Percentiles rank a stretch among this genome's conserved stretches.
Evolutionary conservation across 2,113 vertebrate species (phyloP).

Genomic region (Paratilapia polleni): DNA sequence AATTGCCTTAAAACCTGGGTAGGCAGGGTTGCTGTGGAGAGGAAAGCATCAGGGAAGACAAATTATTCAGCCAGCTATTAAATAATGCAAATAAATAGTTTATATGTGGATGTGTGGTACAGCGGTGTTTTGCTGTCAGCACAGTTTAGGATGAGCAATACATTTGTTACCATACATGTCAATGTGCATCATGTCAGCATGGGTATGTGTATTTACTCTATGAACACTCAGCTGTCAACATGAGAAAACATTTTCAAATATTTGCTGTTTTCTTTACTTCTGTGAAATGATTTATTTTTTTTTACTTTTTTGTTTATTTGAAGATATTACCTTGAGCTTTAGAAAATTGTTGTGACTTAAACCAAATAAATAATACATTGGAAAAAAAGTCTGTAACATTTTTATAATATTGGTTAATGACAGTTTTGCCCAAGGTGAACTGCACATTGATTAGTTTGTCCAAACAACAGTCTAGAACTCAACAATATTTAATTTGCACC

Average conservation of each 20-base stretch:
- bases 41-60: neutral
- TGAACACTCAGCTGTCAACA: no score
- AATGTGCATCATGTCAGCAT: neutral
- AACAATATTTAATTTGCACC: neutral
- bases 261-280: neutral
- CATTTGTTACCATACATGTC: neutral
- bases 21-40: neutral
- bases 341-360: neutral
- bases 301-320: neutral
- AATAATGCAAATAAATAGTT: neutral
- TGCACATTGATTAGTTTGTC: neutral
- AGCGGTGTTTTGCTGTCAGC: neutral
- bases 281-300: neutral
- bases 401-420: neutral
- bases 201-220: neutral
- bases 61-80: conserved; percentile 15
- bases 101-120: neutral
- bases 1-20: conserved; percentile 22
- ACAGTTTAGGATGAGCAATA: neutral
- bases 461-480: neutral
- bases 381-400: neutral
- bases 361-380: neutral
- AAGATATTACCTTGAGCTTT: neutral
- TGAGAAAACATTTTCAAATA: neutral
- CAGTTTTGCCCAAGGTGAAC: neutral